Conservation (phyloP, 2,888 invertebrate genomes). For the Thymelicus lineola region DNA sequence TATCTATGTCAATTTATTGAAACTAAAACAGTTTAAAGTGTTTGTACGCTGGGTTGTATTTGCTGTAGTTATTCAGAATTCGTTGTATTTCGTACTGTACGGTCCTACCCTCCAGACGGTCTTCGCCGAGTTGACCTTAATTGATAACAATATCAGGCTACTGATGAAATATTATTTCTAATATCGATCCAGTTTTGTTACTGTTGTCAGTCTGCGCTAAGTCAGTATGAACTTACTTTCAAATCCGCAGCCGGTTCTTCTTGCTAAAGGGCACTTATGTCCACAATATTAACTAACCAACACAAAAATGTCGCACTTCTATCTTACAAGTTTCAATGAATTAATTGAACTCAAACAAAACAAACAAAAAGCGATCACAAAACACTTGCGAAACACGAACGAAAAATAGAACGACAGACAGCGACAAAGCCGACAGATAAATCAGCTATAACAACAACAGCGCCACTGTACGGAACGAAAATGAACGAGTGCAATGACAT, state of each 20-base stretch:
- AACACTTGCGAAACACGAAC: conserved; percentile 35
- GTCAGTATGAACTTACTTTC: conserved; percentile 49
- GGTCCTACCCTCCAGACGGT: too few relatives aligned
- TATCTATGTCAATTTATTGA: too few relatives aligned
- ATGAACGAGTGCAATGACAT: conserved; percentile 34
- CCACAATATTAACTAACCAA: conserved; percentile 21
- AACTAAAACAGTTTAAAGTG: too few relatives aligned
- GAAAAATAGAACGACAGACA: conserved; percentile 43
- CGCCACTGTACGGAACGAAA: conserved; percentile 48
- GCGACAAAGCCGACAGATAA: neutral
- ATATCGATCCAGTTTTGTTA: conserved; percentile 73
- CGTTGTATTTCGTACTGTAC: too few relatives aligned
- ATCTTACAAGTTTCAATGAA: conserved; percentile 49
- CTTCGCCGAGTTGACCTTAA: too few relatives aligned
- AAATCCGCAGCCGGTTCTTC: conserved; percentile 33
- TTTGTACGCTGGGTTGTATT: too few relatives aligned
- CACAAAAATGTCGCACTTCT: conserved; percentile 43
- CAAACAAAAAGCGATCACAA: conserved; percentile 53
- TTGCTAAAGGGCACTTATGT: conserved; percentile 31
- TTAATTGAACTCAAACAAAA: conserved; percentile 54
- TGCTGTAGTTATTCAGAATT: too few relatives aligned
- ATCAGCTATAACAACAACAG: conserved; percentile 45
- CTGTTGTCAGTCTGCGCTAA: conserved; percentile 53
- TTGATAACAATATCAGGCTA: neutral
- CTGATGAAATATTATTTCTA: conserved; percentile 48